Evolutionary conservation across 2,113 vertebrate genomes (phyloP), one percentile per base, ranked within the genome.

Genomic region (Mirza zaza): DNA sequence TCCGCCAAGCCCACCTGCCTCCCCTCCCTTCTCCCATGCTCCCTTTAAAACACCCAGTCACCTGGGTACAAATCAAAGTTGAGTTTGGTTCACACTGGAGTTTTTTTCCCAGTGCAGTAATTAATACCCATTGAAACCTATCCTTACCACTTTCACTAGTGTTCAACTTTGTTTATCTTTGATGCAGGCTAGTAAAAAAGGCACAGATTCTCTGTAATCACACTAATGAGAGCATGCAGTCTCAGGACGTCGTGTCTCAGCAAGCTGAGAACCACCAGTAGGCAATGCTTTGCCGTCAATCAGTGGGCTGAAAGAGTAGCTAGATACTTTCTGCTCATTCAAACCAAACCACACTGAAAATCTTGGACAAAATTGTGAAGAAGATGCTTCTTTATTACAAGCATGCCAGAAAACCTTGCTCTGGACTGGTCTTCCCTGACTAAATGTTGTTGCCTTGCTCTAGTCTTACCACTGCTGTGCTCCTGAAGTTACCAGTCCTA

Each of bases 221-320:
- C 1, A 7, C 6, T 10, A 29, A 45, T 13, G 32, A 23, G 45
- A 65, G 25, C 3, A 5, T 0, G 0, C 27, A 32, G 1, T 36
- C 61, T 39, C 29, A 14, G 20, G 63, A 52, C 8, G 8, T 8
- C 34, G 63, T 9, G 34, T 0, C 20, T 52, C 48, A 32, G 3
- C 1, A n/a, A 27, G 45, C 73, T 7, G 17, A 76, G 6, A 27
- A 45, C 29, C 27, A 42, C 48, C 4, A n/a, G 57, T 5, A 21
- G 42, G 3, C 2, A 36, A 5, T 0, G 13, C 12, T 42, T 85
- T 0, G 0, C n/a, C 18, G 3, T 6, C 57, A 67, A 13, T 18
- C 0, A 20, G 21, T 45, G 36, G 36, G 20, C 50, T 91, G 23
- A 12, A 25, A 27, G 48, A 45, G 36, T 63, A 68, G 29, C 17